Conservation (phyloP, 2,888 invertebrate species). For the Patella caerulea region DNA sequence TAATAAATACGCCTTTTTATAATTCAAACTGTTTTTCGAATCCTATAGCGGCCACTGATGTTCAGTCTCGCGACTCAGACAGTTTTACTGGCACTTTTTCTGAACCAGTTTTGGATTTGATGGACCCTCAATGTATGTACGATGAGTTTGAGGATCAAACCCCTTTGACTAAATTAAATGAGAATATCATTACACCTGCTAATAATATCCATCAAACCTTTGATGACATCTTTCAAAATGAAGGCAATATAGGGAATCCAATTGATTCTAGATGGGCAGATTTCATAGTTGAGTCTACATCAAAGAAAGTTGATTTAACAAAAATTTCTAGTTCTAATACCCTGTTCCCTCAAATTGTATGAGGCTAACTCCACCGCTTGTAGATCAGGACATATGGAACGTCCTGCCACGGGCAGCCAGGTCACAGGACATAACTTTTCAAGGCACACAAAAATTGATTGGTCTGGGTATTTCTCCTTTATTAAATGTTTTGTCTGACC, state of each 20-base stretch:
- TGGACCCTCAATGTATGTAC: not conserved
- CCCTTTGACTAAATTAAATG: not conserved
- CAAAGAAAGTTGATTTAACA: not conserved
- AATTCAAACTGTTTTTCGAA: no score
- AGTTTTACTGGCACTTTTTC: no score
- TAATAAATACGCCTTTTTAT: no score
- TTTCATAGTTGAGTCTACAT: not conserved
- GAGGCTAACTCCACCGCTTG: not conserved
- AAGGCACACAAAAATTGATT: not conserved
- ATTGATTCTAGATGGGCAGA: no score
- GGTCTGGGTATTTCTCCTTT: not conserved
- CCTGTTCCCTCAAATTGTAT: not conserved
- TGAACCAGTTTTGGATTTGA: not conserved
- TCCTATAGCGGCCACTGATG: no score
- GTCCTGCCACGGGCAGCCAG: not conserved
- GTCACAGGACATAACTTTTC: not conserved
- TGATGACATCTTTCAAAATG: no score
- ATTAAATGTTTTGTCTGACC: not conserved
- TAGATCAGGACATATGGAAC: not conserved
- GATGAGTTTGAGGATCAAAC: not conserved
- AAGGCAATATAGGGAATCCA: no score
- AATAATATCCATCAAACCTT: no score
- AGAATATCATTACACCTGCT: no score
- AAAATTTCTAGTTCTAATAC: not conserved
- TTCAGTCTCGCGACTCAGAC: no score